phyloP scores from a whole-genome alignment of 2,113 vertebrate genomes.

The Sylvia atricapilla region DNA sequence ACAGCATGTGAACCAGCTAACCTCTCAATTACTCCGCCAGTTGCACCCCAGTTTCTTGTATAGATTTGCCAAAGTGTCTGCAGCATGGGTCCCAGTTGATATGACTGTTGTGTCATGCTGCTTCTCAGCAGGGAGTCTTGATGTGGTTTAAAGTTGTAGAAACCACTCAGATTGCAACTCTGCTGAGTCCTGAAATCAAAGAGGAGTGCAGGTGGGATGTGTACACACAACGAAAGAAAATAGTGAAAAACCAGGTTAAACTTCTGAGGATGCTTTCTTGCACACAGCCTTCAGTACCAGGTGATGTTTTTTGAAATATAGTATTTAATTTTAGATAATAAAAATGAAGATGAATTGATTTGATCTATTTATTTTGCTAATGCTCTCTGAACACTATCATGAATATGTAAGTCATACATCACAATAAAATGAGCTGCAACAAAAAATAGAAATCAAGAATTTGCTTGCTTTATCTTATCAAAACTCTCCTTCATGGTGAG shows the following conservation, averaged over 20 bases:
- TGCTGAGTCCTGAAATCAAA: background rate
- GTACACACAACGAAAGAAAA: background rate
- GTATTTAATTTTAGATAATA: background rate
- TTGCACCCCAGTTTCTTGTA: background rate
- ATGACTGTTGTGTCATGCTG: background rate
- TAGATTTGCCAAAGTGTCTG: background rate
- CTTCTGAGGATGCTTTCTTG: background rate
- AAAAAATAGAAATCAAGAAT: background rate
- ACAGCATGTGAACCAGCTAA: background rate
- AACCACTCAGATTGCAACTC: background rate
- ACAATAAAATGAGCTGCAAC: background rate
- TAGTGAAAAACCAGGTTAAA: background rate
- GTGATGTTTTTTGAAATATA: background rate
- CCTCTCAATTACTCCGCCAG: background rate
- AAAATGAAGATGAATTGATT: background rate
- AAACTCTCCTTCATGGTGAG: background rate
- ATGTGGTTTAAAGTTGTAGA: background rate
- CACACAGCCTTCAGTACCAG: rapidly evolving
- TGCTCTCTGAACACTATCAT: background rate
- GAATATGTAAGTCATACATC: background rate
- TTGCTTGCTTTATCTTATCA: background rate
- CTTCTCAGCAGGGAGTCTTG: background rate
- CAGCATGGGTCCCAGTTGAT: background rate
- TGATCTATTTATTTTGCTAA: background rate
- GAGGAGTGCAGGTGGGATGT: background rate